Evolutionary conservation across 2,797 vertebrate species (phyloP).

Genomic region (Telmatherina bonti): DNA sequence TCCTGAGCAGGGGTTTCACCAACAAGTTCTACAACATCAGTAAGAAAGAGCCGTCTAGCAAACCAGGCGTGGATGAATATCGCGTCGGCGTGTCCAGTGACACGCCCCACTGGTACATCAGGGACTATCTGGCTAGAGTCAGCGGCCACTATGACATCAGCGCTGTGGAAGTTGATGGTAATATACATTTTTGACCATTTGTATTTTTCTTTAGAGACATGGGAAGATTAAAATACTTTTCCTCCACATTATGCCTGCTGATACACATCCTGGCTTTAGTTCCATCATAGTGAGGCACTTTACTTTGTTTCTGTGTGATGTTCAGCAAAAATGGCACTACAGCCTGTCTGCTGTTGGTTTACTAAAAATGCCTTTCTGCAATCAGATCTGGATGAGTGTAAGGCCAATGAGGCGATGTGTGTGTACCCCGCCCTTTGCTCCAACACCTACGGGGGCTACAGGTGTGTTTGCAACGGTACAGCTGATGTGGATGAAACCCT

Average conservation of each 20-base stretch:
- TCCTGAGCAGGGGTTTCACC: slow-evolving; percentile 81
- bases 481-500: slow-evolving; percentile 76
- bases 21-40: slow-evolving; percentile 86
- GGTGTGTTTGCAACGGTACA: slow-evolving; percentile 85
- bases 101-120: slow-evolving; percentile 88
- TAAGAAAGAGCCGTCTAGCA: slow-evolving; percentile 28
- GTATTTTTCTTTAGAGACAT: background rate
- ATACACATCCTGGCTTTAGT: background rate
- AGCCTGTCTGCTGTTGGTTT: too few relatives aligned
- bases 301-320: background rate
- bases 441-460: slow-evolving; percentile 88
- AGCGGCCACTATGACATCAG: slow-evolving; percentile 72
- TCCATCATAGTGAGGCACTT: background rate
- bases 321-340: too few relatives aligned
- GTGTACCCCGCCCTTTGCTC: slow-evolving; percentile 73
- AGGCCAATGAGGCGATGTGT: slow-evolving; percentile 71
- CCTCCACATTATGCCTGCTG: background rate
- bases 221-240: background rate
- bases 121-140: slow-evolving; percentile 83
- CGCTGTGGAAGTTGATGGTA: slow-evolving; percentile 79
- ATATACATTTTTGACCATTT: slow-evolving; percentile 1
- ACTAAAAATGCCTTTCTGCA: background rate
- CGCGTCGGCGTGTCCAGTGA: slow-evolving; percentile 86
- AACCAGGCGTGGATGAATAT: slow-evolving; percentile 66
- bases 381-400: slow-evolving; percentile 86